These are phyloP conservation scores for Diplodus puntazzo DNA, from an alignment of 2,797 vertebrate species.

Conservation along the genomic window DNA sequence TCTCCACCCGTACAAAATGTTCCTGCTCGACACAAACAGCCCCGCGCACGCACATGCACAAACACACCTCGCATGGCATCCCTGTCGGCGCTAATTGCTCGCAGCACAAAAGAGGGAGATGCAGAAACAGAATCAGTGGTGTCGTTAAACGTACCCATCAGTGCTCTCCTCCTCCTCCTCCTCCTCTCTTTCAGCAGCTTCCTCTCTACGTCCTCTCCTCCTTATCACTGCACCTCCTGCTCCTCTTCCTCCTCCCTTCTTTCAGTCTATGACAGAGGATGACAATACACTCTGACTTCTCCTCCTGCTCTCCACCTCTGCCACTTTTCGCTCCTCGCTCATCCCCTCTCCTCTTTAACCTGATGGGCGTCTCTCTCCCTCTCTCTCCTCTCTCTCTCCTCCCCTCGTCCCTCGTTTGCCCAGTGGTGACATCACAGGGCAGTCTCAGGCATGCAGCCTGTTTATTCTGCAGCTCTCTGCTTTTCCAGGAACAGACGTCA, in stretches of 20 bases:
- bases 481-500: constrained; percentile 80
- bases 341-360: constrained; percentile 64
- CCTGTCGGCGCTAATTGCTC: constrained; percentile 57
- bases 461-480: constrained; percentile 82
- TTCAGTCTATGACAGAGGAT: constrained; percentile 32
- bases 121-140: constrained; percentile 18
- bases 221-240: constrained; percentile 43
- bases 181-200: constrained; percentile 34
- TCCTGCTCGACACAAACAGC: constrained; percentile 56
- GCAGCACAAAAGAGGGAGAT: constrained; percentile 42
- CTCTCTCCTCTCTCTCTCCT: constrained; percentile 53
- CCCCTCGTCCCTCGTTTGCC: constrained; percentile 69
- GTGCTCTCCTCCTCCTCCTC: constrained; percentile 59
- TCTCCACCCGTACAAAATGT: constrained; percentile 67
- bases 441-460: constrained; percentile 81
- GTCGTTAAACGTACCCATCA: constrained; percentile 73
- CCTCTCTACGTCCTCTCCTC: constrained; percentile 47
- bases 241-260: constrained; percentile 31
- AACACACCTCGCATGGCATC: constrained; percentile 49
- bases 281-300: constrained; percentile 55
- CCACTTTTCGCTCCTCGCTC: constrained; percentile 56
- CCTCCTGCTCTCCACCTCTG: constrained; percentile 50
- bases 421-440: constrained; percentile 82
- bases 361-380: constrained; percentile 68
- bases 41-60: constrained; percentile 32